Evolutionary conservation across 2,113 vertebrate species (phyloP).

Genomic region (Oxyruncus cristatus): DNA sequence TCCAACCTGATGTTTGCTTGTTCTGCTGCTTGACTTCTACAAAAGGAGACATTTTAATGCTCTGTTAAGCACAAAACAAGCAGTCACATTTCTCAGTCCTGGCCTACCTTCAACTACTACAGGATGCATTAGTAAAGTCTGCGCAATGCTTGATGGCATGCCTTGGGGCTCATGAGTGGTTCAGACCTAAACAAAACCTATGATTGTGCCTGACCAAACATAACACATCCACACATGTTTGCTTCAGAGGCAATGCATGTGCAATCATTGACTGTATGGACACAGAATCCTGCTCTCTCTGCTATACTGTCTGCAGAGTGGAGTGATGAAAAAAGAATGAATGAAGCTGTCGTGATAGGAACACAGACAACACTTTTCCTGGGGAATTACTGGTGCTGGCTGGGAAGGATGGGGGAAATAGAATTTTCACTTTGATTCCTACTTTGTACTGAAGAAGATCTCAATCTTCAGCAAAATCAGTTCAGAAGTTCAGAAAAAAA

Average conservation of each 20-base stretch:
- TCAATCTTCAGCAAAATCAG: background rate
- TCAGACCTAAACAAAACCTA: background rate
- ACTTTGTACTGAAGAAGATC: background rate
- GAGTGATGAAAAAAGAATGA: background rate
- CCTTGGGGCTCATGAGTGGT: background rate
- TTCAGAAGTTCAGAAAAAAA: background rate
- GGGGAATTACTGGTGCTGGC: background rate
- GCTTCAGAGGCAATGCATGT: background rate
- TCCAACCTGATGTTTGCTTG: background rate
- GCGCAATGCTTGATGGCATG: background rate
- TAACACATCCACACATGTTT: accelerated
- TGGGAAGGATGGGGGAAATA: background rate
- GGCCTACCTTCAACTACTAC: background rate
- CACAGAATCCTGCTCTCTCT: background rate
- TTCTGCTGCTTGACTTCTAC: background rate
- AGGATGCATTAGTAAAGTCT: background rate
- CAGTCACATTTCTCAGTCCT: background rate
- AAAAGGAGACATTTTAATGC: background rate
- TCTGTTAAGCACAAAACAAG: background rate
- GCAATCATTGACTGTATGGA: background rate
- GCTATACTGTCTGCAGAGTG: background rate
- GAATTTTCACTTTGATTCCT: background rate
- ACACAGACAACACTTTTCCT: background rate
- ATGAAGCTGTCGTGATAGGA: background rate
- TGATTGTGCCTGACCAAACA: background rate